A percentile compares a stretch with the other conserved stretches of the same genome.
Evolutionary conservation across 2,888 invertebrate species (phyloP).

Genomic region (Cheilosia impressa): DNA sequence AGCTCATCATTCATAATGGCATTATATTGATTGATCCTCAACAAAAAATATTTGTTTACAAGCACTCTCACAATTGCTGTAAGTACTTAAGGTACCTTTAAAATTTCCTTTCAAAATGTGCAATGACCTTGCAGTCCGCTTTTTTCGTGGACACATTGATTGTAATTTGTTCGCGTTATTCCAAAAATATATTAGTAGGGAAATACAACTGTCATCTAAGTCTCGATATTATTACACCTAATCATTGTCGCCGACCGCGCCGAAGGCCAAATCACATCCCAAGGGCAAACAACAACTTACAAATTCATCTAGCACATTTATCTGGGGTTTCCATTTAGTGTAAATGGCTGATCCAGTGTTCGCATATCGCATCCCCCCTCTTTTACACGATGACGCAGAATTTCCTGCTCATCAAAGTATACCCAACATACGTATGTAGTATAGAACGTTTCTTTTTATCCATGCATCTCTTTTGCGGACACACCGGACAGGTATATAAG

Average conservation of each 20-base stretch:
- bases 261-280: constrained; percentile 46
- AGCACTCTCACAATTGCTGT: constrained; percentile 4
- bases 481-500: constrained; percentile 55
- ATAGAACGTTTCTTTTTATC: constrained; percentile 32
- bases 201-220: neutral
- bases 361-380: neutral
- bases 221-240: constrained; percentile 20
- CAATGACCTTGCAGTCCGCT: too few relatives aligned
- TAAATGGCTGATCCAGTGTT: constrained; percentile 27
- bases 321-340: constrained; percentile 46
- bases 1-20: neutral
- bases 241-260: constrained; percentile 18
- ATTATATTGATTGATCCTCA: constrained; percentile 2
- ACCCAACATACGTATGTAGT: neutral
- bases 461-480: constrained; percentile 39
- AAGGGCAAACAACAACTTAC: constrained; percentile 40
- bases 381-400: constrained; percentile 28
- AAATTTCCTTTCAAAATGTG: neutral
- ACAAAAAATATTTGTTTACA: neutral
- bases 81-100: neutral
- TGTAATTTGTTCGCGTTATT: neutral
- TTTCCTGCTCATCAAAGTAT: constrained; percentile 18
- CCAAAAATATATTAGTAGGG: neutral
- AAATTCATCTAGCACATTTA: constrained; percentile 61
- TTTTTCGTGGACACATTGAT: neutral